Conservation (phyloP, 2,888 invertebrate species). For the Thelaira solivaga region DNA sequence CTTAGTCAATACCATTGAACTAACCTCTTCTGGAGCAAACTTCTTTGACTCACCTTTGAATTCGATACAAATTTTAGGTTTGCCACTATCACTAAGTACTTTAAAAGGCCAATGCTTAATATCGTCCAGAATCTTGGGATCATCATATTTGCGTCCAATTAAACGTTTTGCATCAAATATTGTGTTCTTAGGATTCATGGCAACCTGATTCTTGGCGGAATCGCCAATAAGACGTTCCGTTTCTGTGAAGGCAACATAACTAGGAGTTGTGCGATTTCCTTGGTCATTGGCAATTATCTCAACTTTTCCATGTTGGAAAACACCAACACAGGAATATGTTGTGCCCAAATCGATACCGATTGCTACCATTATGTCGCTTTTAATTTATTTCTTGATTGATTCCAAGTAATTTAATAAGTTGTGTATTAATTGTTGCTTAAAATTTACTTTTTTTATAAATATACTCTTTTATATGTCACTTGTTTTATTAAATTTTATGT, state of each 20-base stretch:
- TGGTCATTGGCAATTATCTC: conserved; percentile 91
- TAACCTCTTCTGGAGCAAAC: conserved; percentile 94
- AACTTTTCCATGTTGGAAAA: conserved; percentile 89
- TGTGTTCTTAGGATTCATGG: conserved; percentile 93
- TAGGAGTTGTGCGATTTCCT: conserved; percentile 88
- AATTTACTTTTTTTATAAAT: not conserved
- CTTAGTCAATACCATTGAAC: conserved; percentile 94
- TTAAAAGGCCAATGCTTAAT: conserved; percentile 97
- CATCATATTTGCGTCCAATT: conserved; percentile 93
- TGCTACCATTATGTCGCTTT: conserved; percentile 78
- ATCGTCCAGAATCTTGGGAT: conserved; percentile 91
- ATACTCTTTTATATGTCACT: not conserved
- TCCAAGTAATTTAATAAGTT: too few relatives aligned
- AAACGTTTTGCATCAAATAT: conserved; percentile 96
- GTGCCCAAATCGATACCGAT: conserved; percentile 92
- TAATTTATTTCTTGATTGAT: not conserved
- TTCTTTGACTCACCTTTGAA: conserved; percentile 93
- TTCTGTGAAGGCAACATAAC: conserved; percentile 88
- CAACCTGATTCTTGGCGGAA: conserved; percentile 89
- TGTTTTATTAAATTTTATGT: not conserved
- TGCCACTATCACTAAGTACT: conserved; percentile 87
- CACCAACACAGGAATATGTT: conserved; percentile 90
- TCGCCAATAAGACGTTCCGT: conserved; percentile 90
- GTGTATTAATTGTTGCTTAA: too few relatives aligned
- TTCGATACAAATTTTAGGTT: conserved; percentile 88